Evolutionary conservation across 2,888 invertebrate species (phyloP).

Genomic region (Colletes collaris): DNA sequence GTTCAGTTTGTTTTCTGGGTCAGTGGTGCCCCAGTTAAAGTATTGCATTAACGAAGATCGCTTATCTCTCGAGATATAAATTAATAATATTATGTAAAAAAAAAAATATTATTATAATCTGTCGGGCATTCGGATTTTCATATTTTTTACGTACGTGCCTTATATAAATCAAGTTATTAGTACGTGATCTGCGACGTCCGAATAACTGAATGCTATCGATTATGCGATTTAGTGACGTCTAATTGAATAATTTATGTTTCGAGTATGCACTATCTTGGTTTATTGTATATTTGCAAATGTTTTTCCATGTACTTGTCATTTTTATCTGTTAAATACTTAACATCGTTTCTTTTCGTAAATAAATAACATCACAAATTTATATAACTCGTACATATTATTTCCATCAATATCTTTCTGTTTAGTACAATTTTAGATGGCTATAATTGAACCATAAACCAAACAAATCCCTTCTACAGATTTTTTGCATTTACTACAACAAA

Average conservation of each 20-base stretch:
- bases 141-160: constrained; percentile 1
- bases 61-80: constrained; percentile 28
- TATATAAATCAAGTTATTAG: background rate
- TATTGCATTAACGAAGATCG: constrained; percentile 24
- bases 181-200: background rate
- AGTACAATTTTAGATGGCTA: no score
- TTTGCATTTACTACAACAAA: no score
- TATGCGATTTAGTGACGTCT: background rate
- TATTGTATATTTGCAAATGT: background rate
- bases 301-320: background rate
- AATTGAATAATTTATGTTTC: background rate
- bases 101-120: background rate
- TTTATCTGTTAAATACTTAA: no score
- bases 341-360: no score
- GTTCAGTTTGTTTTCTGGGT: constrained; percentile 48
- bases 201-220: background rate
- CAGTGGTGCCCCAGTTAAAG: constrained; percentile 39
- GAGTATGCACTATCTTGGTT: no score
- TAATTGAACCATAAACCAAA: no score
- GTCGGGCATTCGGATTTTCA: background rate
- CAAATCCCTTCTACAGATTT: no score
- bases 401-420: no score
- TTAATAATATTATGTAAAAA: constrained; percentile 14
- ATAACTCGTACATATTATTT: no score
- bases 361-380: no score